phyloP scores from a whole-genome alignment of 2,797 vertebrate species.

The Sarcophilus harrisii region DNA sequence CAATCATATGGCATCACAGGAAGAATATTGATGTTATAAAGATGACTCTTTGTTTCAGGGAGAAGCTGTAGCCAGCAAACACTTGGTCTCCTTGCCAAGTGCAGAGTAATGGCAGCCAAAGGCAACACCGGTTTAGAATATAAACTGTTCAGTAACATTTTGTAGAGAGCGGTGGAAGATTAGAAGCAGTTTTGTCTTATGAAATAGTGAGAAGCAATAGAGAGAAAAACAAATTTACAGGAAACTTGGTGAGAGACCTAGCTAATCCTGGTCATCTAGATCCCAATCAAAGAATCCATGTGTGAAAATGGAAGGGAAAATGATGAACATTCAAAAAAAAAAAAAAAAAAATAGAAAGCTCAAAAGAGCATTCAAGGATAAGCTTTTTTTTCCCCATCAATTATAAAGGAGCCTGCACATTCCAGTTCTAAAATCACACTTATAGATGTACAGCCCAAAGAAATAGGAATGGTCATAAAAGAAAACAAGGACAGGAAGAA shows the following conservation, averaged over 20 bases:
- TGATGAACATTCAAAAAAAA: not conserved
- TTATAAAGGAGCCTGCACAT: not conserved
- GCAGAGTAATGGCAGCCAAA: not conserved
- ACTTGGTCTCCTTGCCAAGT: not conserved
- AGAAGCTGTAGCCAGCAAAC: not conserved
- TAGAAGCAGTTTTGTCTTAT: not conserved
- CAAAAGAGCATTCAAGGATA: not conserved
- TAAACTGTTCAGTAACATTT: not conserved
- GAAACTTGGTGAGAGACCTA: not conserved
- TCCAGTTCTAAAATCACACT: not conserved
- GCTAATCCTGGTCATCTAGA: not conserved
- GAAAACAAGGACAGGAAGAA: not conserved
- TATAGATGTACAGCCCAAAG: not conserved
- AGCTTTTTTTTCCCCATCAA: not conserved
- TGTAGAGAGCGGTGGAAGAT: not conserved
- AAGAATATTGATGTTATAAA: conserved; percentile 6
- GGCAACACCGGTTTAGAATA: not conserved
- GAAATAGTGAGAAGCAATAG: not conserved
- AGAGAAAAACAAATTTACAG: conserved; percentile 3
- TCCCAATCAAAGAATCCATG: not conserved
- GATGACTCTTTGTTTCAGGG: not conserved
- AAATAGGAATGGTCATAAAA: not conserved
- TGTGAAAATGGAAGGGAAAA: not conserved
- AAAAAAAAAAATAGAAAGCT: not conserved
- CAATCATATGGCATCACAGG: not conserved